Percentiles rank a stretch among this genome's conserved stretches.
Conservation (phyloP, 2,888 invertebrate genomes). For the Muscina levida region DNA sequence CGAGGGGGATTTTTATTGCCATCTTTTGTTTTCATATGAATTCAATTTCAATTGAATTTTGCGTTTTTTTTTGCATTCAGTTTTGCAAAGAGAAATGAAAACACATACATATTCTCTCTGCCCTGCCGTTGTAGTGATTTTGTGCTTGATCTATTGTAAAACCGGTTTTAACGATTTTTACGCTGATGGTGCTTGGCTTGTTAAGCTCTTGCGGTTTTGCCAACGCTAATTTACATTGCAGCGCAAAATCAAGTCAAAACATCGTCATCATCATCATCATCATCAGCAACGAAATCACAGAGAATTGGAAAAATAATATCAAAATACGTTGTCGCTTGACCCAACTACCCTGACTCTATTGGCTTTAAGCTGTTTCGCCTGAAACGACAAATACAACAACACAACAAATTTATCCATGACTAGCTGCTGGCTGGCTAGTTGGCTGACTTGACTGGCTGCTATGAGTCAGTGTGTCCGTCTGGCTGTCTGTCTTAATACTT, state of each 20-base stretch:
- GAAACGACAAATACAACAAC: too few relatives aligned
- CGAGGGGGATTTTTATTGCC: background rate
- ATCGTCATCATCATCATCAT: background rate
- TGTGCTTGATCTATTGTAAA: constrained; percentile 1
- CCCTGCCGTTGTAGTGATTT: background rate
- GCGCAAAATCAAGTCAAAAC: constrained; percentile 5
- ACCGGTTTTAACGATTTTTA: constrained; percentile 29
- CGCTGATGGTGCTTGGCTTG: background rate
- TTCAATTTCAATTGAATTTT: constrained; percentile 38
- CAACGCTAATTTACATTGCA: too few relatives aligned
- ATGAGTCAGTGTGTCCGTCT: constrained; percentile 48
- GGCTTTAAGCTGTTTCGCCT: constrained; percentile 1
- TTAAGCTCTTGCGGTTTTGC: constrained; percentile 4
- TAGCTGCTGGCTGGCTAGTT: too few relatives aligned
- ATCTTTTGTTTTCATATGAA: constrained; percentile 36
- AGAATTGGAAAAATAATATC: constrained; percentile 15
- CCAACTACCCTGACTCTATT: constrained; percentile 57
- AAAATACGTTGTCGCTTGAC: constrained; percentile 44
- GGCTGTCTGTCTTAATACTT: background rate
- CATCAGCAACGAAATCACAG: background rate
- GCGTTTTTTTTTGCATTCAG: constrained; percentile 30
- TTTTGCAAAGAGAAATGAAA: background rate
- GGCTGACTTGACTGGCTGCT: too few relatives aligned
- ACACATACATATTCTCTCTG: background rate
- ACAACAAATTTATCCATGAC: constrained; percentile 35